phyloP scores from a whole-genome alignment of 1,140 invertebrate species.

The Lepidurus arcticus region DNA sequence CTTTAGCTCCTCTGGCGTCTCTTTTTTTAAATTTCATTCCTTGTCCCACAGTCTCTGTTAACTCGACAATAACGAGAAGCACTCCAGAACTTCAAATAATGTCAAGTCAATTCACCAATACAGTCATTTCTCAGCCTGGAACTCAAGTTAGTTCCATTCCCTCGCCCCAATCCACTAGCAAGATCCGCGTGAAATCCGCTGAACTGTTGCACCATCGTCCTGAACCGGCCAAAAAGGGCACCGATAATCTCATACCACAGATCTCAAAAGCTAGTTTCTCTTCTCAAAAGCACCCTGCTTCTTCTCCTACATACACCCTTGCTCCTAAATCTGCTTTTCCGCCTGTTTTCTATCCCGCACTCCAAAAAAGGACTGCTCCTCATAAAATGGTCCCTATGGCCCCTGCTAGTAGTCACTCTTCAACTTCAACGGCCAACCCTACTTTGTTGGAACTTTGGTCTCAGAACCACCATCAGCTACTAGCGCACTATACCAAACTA shows the following conservation, averaged over 20 bases:
- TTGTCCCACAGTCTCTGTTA: background rate
- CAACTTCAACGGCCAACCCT: background rate
- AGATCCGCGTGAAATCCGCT: background rate
- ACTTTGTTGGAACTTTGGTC: background rate
- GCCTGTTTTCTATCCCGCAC: background rate
- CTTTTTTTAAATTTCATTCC: background rate
- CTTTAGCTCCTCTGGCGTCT: background rate
- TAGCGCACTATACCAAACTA: background rate
- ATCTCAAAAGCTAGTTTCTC: background rate
- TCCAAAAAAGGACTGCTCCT: background rate
- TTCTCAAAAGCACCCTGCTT: background rate
- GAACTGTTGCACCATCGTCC: background rate
- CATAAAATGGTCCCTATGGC: background rate
- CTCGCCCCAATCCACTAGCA: background rate
- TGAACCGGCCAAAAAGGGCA: background rate
- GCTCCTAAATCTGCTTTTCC: background rate
- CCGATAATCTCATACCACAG: background rate
- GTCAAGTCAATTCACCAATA: background rate
- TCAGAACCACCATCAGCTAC: constrained; percentile 2
- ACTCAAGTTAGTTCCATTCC: background rate
- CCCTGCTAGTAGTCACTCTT: background rate
- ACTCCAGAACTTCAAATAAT: background rate
- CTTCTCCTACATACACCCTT: background rate
- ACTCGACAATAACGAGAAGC: background rate
- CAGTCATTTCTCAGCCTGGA: background rate